These are phyloP conservation scores for Pungitius pungitius DNA, from an alignment of 2,113 vertebrate species.

Conservation along the genomic window DNA sequence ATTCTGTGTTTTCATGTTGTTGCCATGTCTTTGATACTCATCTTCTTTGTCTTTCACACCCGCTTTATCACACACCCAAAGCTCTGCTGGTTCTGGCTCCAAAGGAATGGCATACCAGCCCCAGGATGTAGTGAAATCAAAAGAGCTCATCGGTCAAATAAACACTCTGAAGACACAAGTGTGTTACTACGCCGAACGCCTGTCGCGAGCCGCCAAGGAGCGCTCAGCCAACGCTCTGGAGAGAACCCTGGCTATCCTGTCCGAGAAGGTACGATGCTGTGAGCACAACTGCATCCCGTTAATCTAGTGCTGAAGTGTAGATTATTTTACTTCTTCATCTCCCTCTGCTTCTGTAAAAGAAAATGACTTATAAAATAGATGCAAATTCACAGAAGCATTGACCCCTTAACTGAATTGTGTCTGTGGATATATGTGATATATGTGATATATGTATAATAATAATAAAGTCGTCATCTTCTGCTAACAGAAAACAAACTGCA, in stretches of 20 bases:
- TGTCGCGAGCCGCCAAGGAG: slow-evolving; percentile 95
- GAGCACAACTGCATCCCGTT: not conserved
- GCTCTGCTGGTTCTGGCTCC: slow-evolving; percentile 83
- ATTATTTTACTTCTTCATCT: not conserved
- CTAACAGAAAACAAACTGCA: not conserved
- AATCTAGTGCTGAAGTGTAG: not conserved
- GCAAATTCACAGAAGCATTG: not conserved
- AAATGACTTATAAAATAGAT: not conserved
- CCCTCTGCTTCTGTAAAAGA: not conserved
- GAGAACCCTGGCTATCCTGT: slow-evolving; percentile 93
- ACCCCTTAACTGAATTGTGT: not conserved
- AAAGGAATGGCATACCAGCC: slow-evolving; percentile 91
- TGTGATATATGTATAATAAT: not conserved
- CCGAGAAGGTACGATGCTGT: slow-evolving; percentile 89
- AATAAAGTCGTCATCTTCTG: not conserved
- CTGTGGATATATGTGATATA: too few species aligned
- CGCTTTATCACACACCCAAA: slow-evolving; percentile 5
- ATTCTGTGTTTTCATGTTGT: not conserved
- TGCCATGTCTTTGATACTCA: not conserved
- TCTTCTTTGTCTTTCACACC: not conserved
- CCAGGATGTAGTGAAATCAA: slow-evolving; percentile 92
- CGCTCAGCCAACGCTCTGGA: slow-evolving; percentile 93
- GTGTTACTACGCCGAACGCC: slow-evolving; percentile 95
- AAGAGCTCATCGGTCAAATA: slow-evolving; percentile 97
- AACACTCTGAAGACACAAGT: slow-evolving; percentile 98